These are phyloP conservation scores for Rhabdomys pumilio DNA, from an alignment of 2,797 vertebrate species.

Conservation along the genomic window DNA sequence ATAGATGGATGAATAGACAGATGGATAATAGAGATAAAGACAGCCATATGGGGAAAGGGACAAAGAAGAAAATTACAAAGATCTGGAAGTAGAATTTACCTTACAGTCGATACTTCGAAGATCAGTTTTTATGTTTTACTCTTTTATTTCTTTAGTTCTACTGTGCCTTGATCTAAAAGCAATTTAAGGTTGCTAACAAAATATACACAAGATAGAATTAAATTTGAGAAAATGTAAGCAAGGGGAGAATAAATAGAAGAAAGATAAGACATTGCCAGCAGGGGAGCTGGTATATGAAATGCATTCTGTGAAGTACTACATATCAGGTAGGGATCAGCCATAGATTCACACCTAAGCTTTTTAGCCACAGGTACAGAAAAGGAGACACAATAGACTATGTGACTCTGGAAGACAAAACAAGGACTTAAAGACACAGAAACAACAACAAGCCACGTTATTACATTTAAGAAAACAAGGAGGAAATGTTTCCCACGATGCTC, in stretches of 20 bases:
- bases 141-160: constrained; percentile 62
- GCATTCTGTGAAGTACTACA: not conserved
- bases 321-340: not conserved
- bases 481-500: not conserved
- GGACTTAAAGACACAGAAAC: not conserved
- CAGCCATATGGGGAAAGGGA: not conserved
- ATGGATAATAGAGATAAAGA: not conserved
- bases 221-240: constrained; percentile 59
- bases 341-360: not conserved
- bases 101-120: not conserved
- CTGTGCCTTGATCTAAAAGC: constrained; percentile 59
- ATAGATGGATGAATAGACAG: not conserved
- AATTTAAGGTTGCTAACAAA: constrained; percentile 61
- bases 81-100: not conserved
- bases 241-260: constrained; percentile 37
- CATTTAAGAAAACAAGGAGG: not conserved
- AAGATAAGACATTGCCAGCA: not conserved
- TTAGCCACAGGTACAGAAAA: not conserved
- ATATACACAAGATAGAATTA: constrained; percentile 66
- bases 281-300: not conserved
- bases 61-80: not conserved
- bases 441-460: not conserved
- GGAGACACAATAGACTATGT: not conserved
- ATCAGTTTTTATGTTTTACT: constrained; percentile 18
- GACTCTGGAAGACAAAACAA: not conserved